Percentiles rank a stretch among this genome's conserved stretches.
Evolutionary conservation across 1,140 invertebrate species (phyloP).

Genomic region (Uloborus diversus): DNA sequence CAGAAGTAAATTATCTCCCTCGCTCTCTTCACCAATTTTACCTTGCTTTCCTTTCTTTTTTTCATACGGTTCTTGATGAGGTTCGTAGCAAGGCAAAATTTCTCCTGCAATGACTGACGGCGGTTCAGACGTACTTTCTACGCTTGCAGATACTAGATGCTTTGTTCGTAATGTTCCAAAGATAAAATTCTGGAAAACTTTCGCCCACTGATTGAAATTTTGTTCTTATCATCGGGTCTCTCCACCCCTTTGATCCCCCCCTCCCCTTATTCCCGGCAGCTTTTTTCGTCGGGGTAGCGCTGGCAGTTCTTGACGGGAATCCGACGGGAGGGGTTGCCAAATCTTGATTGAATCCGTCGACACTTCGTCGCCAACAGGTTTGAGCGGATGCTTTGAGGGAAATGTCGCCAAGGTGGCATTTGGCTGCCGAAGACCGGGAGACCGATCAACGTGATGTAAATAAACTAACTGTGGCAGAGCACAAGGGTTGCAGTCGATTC

Average conservation of each 20-base stretch:
- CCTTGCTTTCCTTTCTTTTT: conserved; percentile 7
- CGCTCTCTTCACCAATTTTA: not conserved
- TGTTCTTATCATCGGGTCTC: conserved; percentile 49
- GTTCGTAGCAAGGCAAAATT: conserved; percentile 46
- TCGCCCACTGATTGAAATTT: conserved; percentile 56
- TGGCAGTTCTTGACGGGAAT: conserved; percentile 47
- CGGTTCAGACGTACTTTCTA: conserved; percentile 44
- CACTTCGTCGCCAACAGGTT: conserved; percentile 1
- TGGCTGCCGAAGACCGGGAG: not conserved
- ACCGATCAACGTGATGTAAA: too few species aligned
- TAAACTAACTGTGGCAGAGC: too few species aligned
- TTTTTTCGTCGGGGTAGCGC: conserved; percentile 15
- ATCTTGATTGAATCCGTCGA: not conserved
- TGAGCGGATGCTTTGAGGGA: not conserved
- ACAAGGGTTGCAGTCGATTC: too few species aligned
- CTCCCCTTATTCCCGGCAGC: not conserved
- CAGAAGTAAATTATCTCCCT: conserved; percentile 41
- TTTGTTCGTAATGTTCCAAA: conserved; percentile 57
- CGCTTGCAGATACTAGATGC: conserved; percentile 52
- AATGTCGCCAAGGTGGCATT: conserved; percentile 6
- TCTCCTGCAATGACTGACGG: conserved; percentile 45
- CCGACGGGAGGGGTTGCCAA: conserved; percentile 20
- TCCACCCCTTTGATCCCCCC: not conserved
- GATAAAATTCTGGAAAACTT: conserved; percentile 57
- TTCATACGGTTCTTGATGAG: conserved; percentile 21